Conservation (phyloP, 2,113 vertebrate genomes). For the Cololabis saira region DNA sequence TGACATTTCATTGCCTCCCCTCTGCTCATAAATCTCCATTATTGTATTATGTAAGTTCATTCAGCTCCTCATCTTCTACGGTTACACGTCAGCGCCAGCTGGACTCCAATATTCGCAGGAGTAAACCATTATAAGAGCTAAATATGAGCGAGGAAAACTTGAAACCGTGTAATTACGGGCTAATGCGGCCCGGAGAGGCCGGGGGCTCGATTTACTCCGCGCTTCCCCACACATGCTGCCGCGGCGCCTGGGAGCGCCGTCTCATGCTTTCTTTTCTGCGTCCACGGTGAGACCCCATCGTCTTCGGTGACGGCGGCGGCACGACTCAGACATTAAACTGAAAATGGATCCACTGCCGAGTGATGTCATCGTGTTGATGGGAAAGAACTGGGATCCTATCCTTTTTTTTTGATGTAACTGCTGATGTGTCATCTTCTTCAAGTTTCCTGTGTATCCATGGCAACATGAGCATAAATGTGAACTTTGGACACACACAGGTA, state of each 20-base stretch:
- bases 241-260: slow-evolving; percentile 29
- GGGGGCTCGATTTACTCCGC: slow-evolving; percentile 42
- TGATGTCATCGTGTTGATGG: not conserved
- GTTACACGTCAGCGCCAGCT: slow-evolving; percentile 58
- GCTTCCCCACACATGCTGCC: slow-evolving; percentile 23
- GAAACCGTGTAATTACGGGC: slow-evolving; percentile 68
- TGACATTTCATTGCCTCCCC: slow-evolving; percentile 8
- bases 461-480: too few relatives aligned
- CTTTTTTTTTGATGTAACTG: too few relatives aligned
- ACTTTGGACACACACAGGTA: too few relatives aligned
- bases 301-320: slow-evolving; percentile 45
- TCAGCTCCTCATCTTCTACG: slow-evolving; percentile 35
- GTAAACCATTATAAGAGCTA: slow-evolving; percentile 63
- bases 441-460: too few relatives aligned
- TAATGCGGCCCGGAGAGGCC: slow-evolving; percentile 43
- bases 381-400: too few relatives aligned
- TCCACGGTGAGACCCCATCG: too few relatives aligned
- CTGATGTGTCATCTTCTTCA: not conserved
- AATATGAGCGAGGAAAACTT: slow-evolving; percentile 62
- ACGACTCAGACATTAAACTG: slow-evolving; percentile 13
- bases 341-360: slow-evolving; percentile 28
- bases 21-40: not conserved
- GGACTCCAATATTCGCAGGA: slow-evolving; percentile 49
- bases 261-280: too few relatives aligned
- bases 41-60: slow-evolving; percentile 25